phyloP scores from a whole-genome alignment of 1,140 invertebrate genomes.

The Drosophila guanche region DNA sequence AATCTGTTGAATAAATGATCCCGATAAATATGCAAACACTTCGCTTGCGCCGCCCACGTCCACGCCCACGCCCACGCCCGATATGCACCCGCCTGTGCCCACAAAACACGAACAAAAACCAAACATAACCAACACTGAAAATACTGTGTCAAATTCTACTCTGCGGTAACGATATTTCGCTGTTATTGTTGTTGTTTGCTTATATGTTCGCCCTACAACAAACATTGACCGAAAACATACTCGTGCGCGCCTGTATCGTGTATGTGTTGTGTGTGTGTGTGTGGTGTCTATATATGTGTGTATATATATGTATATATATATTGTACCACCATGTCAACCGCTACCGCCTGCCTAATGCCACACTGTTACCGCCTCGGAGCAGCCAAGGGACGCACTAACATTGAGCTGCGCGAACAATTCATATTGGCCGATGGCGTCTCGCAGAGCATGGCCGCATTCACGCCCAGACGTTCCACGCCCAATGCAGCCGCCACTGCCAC shows the following conservation, averaged over 20 bases:
- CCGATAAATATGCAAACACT: conserved; percentile 58
- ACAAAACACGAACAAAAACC: conserved; percentile 39
- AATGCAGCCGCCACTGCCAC: conserved; percentile 87
- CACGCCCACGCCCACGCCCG: conserved; percentile 67
- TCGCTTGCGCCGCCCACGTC: conserved; percentile 62
- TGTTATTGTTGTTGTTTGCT: conserved; percentile 76
- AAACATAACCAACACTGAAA: conserved; percentile 33
- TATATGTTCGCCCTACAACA: conserved; percentile 70
- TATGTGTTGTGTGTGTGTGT: conserved; percentile 39
- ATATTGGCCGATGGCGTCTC: conserved; percentile 98
- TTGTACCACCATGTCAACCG: conserved; percentile 17
- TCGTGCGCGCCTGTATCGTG: conserved; percentile 15
- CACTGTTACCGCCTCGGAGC: conserved; percentile 67
- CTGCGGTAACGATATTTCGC: conserved; percentile 75
- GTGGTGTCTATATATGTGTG: conserved; percentile 31
- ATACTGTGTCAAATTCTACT: conserved; percentile 53
- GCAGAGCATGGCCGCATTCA: conserved; percentile 98
- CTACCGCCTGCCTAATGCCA: conserved; percentile 26
- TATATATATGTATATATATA: conserved; percentile 23
- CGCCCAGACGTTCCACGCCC: conserved; percentile 93
- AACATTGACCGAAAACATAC: conserved; percentile 34
- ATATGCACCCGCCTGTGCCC: conserved; percentile 71
- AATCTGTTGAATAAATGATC: conserved; percentile 60
- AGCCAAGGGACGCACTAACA: conserved; percentile 99
- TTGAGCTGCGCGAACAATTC: conserved; percentile 99